These are phyloP conservation scores for Erebia ligea DNA, from an alignment of 2,888 invertebrate species.

Conservation along the genomic window DNA sequence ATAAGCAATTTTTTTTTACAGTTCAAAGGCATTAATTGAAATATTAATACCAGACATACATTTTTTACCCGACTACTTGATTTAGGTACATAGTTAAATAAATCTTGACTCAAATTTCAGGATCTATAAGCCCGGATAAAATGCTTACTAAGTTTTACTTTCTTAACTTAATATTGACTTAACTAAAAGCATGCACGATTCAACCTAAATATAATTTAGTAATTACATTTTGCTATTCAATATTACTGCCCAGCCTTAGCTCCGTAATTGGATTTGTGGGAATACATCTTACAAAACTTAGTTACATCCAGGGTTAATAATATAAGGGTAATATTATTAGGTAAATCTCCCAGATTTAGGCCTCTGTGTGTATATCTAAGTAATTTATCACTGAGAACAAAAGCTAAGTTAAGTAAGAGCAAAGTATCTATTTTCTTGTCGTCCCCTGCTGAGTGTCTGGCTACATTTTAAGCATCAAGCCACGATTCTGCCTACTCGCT, in stretches of 20 bases:
- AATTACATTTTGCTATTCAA: not conserved
- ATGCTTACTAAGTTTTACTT: not conserved
- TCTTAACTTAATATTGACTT: too few relatives aligned
- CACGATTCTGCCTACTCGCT: too few relatives aligned
- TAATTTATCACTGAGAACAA: not conserved
- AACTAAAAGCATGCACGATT: too few relatives aligned
- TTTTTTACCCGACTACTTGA: too few relatives aligned
- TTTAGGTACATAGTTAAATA: too few relatives aligned
- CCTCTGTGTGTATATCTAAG: not conserved
- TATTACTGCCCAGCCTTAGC: not conserved
- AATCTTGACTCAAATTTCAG: too few relatives aligned
- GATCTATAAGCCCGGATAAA: not conserved
- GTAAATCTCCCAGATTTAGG: not conserved
- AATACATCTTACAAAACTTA: conserved; percentile 3
- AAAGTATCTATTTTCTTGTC: not conserved
- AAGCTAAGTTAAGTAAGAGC: not conserved
- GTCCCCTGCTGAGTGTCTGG: too few relatives aligned
- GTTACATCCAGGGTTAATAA: not conserved
- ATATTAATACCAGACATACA: too few relatives aligned
- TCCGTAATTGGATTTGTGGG: not conserved
- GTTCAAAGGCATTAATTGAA: too few relatives aligned
- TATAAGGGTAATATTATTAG: not conserved
- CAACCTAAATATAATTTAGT: not conserved
- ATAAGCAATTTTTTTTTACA: too few relatives aligned
- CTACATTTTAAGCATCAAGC: too few relatives aligned